Evolutionary conservation across 2,113 vertebrate species (phyloP).

Genomic region (Lagopus leucura): DNA sequence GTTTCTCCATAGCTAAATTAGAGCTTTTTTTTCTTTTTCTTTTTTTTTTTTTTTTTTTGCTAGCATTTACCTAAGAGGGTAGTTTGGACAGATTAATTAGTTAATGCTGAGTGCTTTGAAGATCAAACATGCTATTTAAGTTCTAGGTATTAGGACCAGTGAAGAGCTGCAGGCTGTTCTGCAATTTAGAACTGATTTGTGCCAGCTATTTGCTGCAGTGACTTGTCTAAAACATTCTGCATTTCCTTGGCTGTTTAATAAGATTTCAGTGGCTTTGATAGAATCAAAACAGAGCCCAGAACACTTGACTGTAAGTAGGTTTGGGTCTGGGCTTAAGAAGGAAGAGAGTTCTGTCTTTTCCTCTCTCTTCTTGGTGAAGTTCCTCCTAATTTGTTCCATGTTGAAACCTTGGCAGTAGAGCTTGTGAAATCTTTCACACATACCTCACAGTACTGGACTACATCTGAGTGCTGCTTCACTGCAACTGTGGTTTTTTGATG

Average conservation of each 20-base stretch:
- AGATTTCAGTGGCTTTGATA: constrained; percentile 27
- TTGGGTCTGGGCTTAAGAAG: background rate
- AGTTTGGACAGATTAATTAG: constrained; percentile 28
- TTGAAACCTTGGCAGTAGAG: constrained; percentile 10
- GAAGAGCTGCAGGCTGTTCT: constrained; percentile 9
- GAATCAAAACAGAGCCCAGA: background rate
- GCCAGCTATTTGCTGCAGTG: constrained; percentile 30
- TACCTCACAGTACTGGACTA: background rate
- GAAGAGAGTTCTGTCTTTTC: background rate
- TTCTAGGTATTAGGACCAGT: constrained; percentile 14
- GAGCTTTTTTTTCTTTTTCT: background rate
- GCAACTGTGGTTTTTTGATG: background rate
- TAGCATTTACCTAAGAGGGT: background rate
- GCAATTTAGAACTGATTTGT: constrained; percentile 30
- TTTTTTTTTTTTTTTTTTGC: background rate
- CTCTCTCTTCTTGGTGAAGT: constrained; percentile 6
- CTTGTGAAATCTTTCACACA: constrained; percentile 39
- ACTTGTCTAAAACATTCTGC: constrained; percentile 1
- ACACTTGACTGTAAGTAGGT: background rate
- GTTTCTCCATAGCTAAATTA: background rate
- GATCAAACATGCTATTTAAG: constrained; percentile 19
- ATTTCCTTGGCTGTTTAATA: constrained; percentile 18
- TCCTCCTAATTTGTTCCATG: constrained; percentile 58
- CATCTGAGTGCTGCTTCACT: background rate
- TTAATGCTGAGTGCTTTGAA: constrained; percentile 46